Evolutionary conservation across 2,797 vertebrate species (phyloP).

Genomic region (Cottoperca gobio): DNA sequence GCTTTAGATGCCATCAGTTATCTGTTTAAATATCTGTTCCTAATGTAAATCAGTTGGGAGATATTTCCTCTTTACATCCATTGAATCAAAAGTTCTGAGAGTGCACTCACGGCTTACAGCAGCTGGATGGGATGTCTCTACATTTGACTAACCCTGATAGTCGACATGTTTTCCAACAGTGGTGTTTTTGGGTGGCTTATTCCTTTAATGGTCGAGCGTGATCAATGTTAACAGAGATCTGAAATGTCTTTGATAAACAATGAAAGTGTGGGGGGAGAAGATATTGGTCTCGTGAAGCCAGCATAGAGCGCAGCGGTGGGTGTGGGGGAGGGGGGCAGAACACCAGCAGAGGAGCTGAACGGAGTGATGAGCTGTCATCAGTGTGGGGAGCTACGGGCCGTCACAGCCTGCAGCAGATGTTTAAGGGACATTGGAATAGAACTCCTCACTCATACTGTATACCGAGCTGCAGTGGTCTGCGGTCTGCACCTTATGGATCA

Average conservation of each 20-base stretch:
- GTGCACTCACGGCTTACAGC: not conserved
- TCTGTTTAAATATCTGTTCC: not conserved
- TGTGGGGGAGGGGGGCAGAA: constrained; percentile 59
- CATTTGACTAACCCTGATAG: too few relatives aligned
- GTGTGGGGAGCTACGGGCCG: constrained; percentile 83
- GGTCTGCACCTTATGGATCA: constrained; percentile 95
- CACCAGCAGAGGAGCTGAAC: constrained; percentile 82
- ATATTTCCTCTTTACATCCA: not conserved
- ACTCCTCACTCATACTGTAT: constrained; percentile 84
- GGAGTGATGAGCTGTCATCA: constrained; percentile 60
- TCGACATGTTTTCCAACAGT: not conserved
- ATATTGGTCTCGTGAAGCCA: constrained; percentile 72
- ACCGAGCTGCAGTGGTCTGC: constrained; percentile 89
- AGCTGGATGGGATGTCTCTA: not conserved
- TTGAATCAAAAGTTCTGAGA: not conserved
- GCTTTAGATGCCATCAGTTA: not conserved
- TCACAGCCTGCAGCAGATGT: constrained; percentile 85
- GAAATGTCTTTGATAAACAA: not conserved
- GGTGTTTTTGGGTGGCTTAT: constrained; percentile 31
- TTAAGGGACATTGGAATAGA: constrained; percentile 69
- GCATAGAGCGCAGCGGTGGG: not conserved
- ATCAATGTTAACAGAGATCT: not conserved
- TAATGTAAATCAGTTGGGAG: not conserved
- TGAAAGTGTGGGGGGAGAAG: constrained; percentile 65
- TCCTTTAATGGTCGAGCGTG: constrained; percentile 19